Evolutionary conservation across 64 coral and sea anemone species (phyloP), one percentile per base, ranked within the genome.

Genomic region (Dendrophyllia cribrosa): DNA sequence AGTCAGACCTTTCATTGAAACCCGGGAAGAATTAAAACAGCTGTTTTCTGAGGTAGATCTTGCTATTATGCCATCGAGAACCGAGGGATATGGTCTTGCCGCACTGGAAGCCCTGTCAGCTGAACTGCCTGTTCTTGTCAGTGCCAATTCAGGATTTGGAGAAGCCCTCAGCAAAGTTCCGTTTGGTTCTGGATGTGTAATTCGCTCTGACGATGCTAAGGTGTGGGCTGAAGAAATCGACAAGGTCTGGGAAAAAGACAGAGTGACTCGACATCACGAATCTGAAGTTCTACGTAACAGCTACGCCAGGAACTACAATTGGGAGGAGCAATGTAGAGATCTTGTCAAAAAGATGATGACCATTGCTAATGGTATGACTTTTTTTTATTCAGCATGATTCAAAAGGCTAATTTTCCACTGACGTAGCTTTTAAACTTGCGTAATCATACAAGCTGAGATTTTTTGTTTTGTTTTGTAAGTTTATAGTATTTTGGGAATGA

Each of bases 11-110:
- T 26, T 51, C 21, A 48, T 49, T 22, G 64, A 49, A 52, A 69
- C 4, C 82, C 21, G 48, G 20, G 51, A 86, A 17, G 6, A 68
- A 1, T 70, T 86, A 7, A n/a, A 17, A 43, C 5, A 51, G 6
- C 44, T 23, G 7, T 52, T 86, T 48, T 50, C 23, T 69, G 20
- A n/a, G 20, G 82, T 26, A 13, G 67, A 55, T 24, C 7, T 86
- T 8, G 82, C 67, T 15, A n/a, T 86, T 10, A 70, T 86, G 49
- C 82, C 82, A 26, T 86, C 82, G 10, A 46, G 82, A 51, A 68
- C 63, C 2, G 82, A 70, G 9, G 82, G 67, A 1, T 86, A 66
- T 12, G 53, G 53, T 9, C 53, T 56, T 56, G 53, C 53, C 6
- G 53, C 53, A 9, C 5, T 56, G 53, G 53, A 56, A 56, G 53